Evolutionary conservation across 2,888 invertebrate species (phyloP), one percentile per base, ranked within the genome.

Genomic region (Drosophila mimetica): DNA sequence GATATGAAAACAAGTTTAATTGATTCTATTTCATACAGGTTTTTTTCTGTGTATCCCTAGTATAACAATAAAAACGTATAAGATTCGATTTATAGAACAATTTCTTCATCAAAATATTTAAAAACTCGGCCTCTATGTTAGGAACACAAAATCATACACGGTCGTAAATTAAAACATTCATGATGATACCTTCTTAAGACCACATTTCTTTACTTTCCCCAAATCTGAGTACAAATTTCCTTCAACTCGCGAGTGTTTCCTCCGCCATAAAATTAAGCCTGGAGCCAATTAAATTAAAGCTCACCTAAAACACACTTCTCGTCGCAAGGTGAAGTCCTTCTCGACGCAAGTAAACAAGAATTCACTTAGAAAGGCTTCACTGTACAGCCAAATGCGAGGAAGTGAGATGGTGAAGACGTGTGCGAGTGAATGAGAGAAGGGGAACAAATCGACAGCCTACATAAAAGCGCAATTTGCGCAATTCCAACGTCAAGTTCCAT

Each of bases 401-500:
- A 50, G n/a, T 20, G 32, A 13, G 13, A 13, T 13, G 7, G 7
- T 25, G 20, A 55, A 41, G 34, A 37, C 11, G 34, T 16, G 52
- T 28, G 55, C 14, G 51, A 16, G 55, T 44, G 44, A 7, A 11
- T 22, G 22, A 6, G 41, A 2, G n/a, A 44, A 11, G 18, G 28
- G 36, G 47, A 61, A 44, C 74, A 58, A 65, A 86, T 87, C 77
- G 78, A 86, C 84, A 76, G 79, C 74, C 76, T 71, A 84, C 85
- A 84, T 84, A 84, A 84, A 84, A 81, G 81, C 86, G 82, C 86
- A 84, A 84, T 86, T 86, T 85, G 76, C 76, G 83, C 83, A 71
- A 82, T 82, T 81, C 76, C 77, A 65, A 64, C 81, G 79, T 82
- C 83, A 79, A 79, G 79, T 77, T 81, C 86, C 79, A 85, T 81